Percentiles rank a stretch among this genome's conserved stretches.
Evolutionary conservation across 2,797 vertebrate species (phyloP).

Genomic region (Phaenicophaeus curvirostris): DNA sequence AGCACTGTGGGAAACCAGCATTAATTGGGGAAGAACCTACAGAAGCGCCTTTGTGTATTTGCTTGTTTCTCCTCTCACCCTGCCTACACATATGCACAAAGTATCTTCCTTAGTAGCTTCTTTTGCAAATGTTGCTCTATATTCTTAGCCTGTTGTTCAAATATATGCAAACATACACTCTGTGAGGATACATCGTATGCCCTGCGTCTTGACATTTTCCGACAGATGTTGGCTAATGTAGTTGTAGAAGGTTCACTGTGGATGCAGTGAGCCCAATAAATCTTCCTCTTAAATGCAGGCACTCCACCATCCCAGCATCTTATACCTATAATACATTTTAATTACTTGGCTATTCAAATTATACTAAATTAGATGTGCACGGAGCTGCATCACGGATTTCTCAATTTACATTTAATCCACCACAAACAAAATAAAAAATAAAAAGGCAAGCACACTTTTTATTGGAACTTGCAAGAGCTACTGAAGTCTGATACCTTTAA

Average conservation of each 20-base stretch:
- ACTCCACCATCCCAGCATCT: constrained; percentile 75
- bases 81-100: background rate
- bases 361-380: constrained; percentile 73
- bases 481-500: constrained; percentile 79
- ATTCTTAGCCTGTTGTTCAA: constrained; percentile 22
- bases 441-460: constrained; percentile 48
- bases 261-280: constrained; percentile 77
- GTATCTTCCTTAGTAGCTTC: background rate
- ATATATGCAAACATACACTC: background rate
- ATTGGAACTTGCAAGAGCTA: constrained; percentile 67
- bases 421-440: constrained; percentile 47
- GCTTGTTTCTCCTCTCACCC: background rate
- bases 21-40: constrained; percentile 60
- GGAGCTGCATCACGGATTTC: constrained; percentile 68
- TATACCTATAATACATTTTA: constrained; percentile 84
- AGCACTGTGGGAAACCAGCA: constrained; percentile 51
- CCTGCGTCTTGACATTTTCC: constrained; percentile 65
- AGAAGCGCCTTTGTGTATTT: background rate
- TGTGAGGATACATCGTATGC: background rate
- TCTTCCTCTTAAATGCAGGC: constrained; percentile 81
- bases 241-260: constrained; percentile 76
- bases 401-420: constrained; percentile 72
- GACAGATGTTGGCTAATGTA: constrained; percentile 80
- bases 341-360: constrained; percentile 82
- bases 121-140: background rate